Percentiles rank a stretch among this genome's conserved stretches.
Evolutionary conservation across 2,888 invertebrate genomes (phyloP).

Genomic region (Drosophila rellima): DNA sequence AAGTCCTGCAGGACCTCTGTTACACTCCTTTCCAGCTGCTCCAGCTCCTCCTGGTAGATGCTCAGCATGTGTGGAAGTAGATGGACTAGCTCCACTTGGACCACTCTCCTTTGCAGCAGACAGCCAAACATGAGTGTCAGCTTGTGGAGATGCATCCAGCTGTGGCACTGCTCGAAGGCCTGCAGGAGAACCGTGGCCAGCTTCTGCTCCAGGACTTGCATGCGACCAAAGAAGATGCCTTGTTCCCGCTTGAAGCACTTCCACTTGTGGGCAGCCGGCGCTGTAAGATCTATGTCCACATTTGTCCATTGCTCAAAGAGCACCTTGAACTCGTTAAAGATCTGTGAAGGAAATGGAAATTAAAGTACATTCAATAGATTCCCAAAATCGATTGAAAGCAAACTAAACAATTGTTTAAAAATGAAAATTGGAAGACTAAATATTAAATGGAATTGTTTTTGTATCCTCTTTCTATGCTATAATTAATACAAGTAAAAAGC

Average conservation of each 20-base stretch:
- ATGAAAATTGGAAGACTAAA: no score
- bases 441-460: no score
- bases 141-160: conserved; percentile 87
- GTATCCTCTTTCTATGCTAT: no score
- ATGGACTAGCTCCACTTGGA: conserved; percentile 87
- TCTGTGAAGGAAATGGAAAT: conserved; percentile 55
- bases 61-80: conserved; percentile 86
- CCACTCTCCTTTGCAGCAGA: conserved; percentile 87
- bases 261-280: conserved; percentile 65
- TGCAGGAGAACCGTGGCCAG: conserved; percentile 87
- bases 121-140: conserved; percentile 86
- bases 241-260: conserved; percentile 87
- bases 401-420: no score
- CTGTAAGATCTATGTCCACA: conserved; percentile 81
- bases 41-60: conserved; percentile 84
- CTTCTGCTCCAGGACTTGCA: conserved; percentile 86
- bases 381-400: no score
- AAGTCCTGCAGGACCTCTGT: conserved; percentile 68
- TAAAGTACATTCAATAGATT: background rate
- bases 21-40: conserved; percentile 75
- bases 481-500: no score
- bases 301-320: conserved; percentile 83
- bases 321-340: conserved; percentile 81
- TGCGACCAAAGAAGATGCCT: conserved; percentile 85
- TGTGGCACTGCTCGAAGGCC: conserved; percentile 88